Percentiles rank a stretch among this genome's conserved stretches.
These are phyloP conservation scores for Caenorhabditis sp. DNA, from an alignment of 2,888 invertebrate species.

Conservation along the genomic window DNA sequence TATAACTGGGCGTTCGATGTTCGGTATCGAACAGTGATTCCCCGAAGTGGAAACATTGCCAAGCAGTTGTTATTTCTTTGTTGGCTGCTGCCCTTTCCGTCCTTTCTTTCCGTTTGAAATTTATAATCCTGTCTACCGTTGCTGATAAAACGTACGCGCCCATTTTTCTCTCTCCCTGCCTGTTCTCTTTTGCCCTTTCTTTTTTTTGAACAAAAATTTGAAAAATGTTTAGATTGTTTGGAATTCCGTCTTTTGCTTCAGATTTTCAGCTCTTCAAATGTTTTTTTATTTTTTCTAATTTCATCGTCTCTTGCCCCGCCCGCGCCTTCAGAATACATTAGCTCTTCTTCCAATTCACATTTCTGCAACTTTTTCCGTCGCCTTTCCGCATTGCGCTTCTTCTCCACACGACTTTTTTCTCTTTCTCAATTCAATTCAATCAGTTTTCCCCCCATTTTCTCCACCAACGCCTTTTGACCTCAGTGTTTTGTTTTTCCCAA, in stretches of 20 bases:
- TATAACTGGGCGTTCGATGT: neutral
- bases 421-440: constrained; percentile 14
- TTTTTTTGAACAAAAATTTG: too few species aligned
- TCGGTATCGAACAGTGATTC: neutral
- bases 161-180: constrained; percentile 15
- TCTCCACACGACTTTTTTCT: constrained; percentile 7
- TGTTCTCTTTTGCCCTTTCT: constrained; percentile 18
- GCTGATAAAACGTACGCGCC: constrained; percentile 35
- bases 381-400: constrained; percentile 26
- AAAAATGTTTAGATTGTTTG: too few species aligned
- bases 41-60: too few species aligned
- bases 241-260: neutral
- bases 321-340: constrained; percentile 49
- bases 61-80: too few species aligned
- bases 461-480: constrained; percentile 14
- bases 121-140: constrained; percentile 37
- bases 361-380: constrained; percentile 39
- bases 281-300: constrained; percentile 39
- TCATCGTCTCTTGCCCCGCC: too few species aligned
- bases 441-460: neutral
- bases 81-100: constrained; percentile 17
- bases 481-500: constrained; percentile 30
- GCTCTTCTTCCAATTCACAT: constrained; percentile 35
- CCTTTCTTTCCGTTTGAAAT: constrained; percentile 26
- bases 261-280: neutral